phyloP scores from a whole-genome alignment of 2,888 invertebrate genomes.

The Sericinus montela region DNA sequence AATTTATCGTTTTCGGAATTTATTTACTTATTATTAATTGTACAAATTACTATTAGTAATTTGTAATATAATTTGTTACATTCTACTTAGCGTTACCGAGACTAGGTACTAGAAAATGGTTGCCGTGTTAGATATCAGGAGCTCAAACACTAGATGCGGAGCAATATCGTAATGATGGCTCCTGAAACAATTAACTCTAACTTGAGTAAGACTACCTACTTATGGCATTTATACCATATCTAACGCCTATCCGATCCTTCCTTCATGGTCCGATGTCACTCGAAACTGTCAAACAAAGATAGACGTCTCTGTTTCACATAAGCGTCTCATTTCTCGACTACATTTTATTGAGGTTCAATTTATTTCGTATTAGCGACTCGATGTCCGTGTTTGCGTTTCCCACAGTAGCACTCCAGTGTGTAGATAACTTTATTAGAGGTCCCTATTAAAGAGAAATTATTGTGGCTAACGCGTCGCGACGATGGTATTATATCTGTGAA shows the following conservation, averaged over 20 bases:
- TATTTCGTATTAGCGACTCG: constrained; percentile 19
- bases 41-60: too few relatives aligned
- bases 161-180: too few relatives aligned
- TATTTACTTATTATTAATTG: too few relatives aligned
- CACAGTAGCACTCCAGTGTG: constrained; percentile 19
- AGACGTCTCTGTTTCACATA: constrained; percentile 17
- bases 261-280: constrained; percentile 9
- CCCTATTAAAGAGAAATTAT: constrained; percentile 21
- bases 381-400: constrained; percentile 18
- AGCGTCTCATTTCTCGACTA: constrained; percentile 12
- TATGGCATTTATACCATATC: background rate
- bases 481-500: constrained; percentile 11
- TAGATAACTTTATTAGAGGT: constrained; percentile 21
- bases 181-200: too few relatives aligned
- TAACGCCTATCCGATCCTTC: background rate
- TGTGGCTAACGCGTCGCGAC: constrained; percentile 14
- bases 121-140: too few relatives aligned
- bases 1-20: too few relatives aligned
- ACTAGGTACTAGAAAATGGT: too few relatives aligned
- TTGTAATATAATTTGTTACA: too few relatives aligned
- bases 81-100: too few relatives aligned
- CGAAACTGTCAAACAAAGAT: constrained; percentile 19
- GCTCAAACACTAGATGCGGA: too few relatives aligned
- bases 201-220: too few relatives aligned
- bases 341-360: constrained; percentile 20